A percentile compares a stretch with the other conserved stretches of the same genome.
Conservation (phyloP, 2,888 invertebrate genomes). For the Watsonalla cultraria region DNA sequence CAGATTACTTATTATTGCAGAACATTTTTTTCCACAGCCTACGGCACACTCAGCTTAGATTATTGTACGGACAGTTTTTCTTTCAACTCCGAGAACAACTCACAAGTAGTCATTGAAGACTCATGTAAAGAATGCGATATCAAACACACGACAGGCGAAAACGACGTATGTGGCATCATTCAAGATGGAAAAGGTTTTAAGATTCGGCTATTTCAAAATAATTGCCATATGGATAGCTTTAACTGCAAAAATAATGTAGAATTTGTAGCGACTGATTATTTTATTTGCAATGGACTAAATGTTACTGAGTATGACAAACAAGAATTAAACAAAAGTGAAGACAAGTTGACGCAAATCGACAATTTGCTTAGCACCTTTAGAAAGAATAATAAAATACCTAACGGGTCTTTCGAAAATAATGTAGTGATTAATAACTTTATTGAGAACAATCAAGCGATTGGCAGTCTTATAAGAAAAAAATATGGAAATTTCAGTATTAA, state of each 20-base stretch:
- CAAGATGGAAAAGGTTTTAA: conserved; percentile 45
- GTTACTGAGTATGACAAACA: not conserved
- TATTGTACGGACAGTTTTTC: conserved; percentile 34
- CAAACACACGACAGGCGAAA: conserved; percentile 2
- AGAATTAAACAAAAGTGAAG: not conserved
- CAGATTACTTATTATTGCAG: no score
- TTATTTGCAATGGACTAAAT: conserved; percentile 37
- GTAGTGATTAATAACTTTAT: conserved; percentile 2
- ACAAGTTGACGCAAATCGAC: not conserved
- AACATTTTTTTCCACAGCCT: conserved; percentile 19
- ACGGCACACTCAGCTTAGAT: conserved; percentile 39
- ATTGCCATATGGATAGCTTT: conserved; percentile 40
- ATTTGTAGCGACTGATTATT: conserved; percentile 40
- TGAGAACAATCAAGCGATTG: no score
- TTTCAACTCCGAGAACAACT: not conserved
- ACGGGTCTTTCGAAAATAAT: not conserved
- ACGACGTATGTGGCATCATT: conserved; percentile 43
- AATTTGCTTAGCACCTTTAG: no score
- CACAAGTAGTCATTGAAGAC: not conserved
- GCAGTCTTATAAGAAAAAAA: no score
- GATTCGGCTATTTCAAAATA: conserved; percentile 42
- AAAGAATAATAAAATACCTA: no score
- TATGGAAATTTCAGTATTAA: no score
- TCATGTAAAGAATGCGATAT: conserved; percentile 21
- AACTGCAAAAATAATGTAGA: conserved; percentile 40